These are phyloP conservation scores for Eubasilissa regina DNA, from an alignment of 1,140 invertebrate genomes.

Conservation along the genomic window DNA sequence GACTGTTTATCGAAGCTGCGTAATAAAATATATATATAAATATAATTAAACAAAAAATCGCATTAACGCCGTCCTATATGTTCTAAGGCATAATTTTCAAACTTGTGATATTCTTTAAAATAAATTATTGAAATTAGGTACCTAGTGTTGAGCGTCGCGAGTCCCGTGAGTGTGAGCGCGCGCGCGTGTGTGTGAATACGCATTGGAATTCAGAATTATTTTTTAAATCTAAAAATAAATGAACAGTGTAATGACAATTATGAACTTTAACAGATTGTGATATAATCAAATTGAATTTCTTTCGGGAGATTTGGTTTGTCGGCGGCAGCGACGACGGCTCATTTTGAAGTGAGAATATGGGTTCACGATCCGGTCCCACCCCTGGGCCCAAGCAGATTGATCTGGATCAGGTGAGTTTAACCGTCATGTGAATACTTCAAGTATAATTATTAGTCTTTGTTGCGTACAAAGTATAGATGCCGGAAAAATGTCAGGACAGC, in stretches of 20 bases:
- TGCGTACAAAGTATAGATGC: too few species aligned
- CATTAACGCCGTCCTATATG: slow-evolving; percentile 11
- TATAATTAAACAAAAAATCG: background rate
- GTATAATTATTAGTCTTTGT: too few species aligned
- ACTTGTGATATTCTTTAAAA: slow-evolving; percentile 25
- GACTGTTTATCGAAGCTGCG: background rate
- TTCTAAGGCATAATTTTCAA: slow-evolving; percentile 30
- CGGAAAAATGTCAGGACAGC: too few species aligned
- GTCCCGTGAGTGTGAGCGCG: too few species aligned
- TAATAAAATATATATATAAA: slow-evolving; percentile 8
- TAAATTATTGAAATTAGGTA: too few species aligned
- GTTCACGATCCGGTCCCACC: slow-evolving; percentile 61
- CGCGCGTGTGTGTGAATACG: too few species aligned
- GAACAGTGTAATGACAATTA: too few species aligned
- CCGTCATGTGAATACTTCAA: background rate
- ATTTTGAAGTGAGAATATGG: slow-evolving; percentile 42
- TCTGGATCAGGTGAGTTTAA: slow-evolving; percentile 80
- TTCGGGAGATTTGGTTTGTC: slow-evolving; percentile 1
- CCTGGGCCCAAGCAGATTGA: slow-evolving; percentile 86
- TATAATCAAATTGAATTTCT: background rate
- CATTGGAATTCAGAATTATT: too few species aligned
- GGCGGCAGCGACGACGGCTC: slow-evolving; percentile 19
- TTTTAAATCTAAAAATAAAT: too few species aligned
- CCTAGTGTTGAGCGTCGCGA: too few species aligned
- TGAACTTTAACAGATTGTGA: slow-evolving; percentile 1